Evolutionary conservation across 1,140 invertebrate species (phyloP), one percentile per base, ranked within the genome.

Genomic region (Drosophila pruinosa): DNA sequence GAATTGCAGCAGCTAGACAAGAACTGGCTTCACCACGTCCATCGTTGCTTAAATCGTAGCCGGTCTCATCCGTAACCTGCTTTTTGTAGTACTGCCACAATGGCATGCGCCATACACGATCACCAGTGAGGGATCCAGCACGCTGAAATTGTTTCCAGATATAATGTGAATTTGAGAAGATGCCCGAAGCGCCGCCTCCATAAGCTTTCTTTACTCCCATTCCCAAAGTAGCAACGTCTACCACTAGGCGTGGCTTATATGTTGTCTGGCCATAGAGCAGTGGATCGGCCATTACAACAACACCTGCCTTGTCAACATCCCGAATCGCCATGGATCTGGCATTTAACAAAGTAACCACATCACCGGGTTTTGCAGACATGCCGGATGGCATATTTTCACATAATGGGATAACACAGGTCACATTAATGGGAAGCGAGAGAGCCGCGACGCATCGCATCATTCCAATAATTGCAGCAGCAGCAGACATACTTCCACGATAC

Each of bases 51-150:
- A 95, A 58, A 88, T 96, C 95, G 54, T 90, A 91, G 38, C 91
- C 91, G 4, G 72, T 53, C 8, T 90, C 68, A 2, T 78, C 92
- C 92, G 93, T 95, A 26, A 98, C 92, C 83, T 95, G 93, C 43
- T 94, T 94, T 2, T 93, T 94, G 79, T 95, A 98, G 75, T 94
- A 94, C 36, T 96, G 93, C 94, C 96, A 98, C 0, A 98, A 88
- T 0, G 97, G 97, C 92, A 98, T 94, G 76, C 97, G 93, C 97
- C 97, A 98, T 2, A 98, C 93, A 41, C 97, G 92, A 91, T 98
- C 97, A 0, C 97, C 97, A 2, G 96, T 96, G 4, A 93, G 72
- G 1, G 92, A 91, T n/a, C 96, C 95, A 5, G 96, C 95, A 10
- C 93, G 79, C 69, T 94, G 92, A 19, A 97, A 82, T 26, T 93